Percentiles rank a stretch among this genome's conserved stretches.
These are phyloP conservation scores for Stomorhina lunata DNA, from an alignment of 2,888 invertebrate genomes.

Conservation along the genomic window DNA sequence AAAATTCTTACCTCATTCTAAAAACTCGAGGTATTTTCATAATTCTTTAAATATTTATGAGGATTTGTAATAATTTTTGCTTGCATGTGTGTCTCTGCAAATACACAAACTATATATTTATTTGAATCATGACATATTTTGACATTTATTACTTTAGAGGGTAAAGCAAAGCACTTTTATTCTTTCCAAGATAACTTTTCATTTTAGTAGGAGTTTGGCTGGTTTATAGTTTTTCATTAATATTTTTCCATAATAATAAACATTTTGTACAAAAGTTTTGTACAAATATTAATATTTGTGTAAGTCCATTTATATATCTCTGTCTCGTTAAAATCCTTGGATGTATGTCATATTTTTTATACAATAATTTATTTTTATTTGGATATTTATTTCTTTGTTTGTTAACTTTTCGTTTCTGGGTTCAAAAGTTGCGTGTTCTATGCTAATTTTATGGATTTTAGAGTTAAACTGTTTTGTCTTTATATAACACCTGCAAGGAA, in stretches of 20 bases:
- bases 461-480: not conserved
- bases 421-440: constrained; percentile 62
- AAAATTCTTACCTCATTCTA: not conserved
- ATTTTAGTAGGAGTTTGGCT: constrained; percentile 41
- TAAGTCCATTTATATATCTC: not conserved
- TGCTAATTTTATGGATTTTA: constrained; percentile 53
- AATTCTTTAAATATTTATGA: too few species aligned
- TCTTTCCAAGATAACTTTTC: constrained; percentile 41
- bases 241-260: constrained; percentile 17
- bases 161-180: constrained; percentile 30
- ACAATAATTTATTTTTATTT: too few species aligned
- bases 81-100: not conserved
- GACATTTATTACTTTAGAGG: constrained; percentile 63
- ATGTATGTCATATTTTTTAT: constrained; percentile 25
- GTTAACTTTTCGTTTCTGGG: constrained; percentile 25
- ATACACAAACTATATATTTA: constrained; percentile 36
- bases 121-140: constrained; percentile 61
- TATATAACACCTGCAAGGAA: not conserved
- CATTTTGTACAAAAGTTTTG: constrained; percentile 24
- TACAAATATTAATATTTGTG: not conserved
- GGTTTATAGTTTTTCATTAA: constrained; percentile 27
- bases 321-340: not conserved
- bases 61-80: not conserved
- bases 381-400: constrained; percentile 5
- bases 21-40: not conserved